Conservation (phyloP, 2,113 vertebrate species). For the Takifugu flavidus region DNA sequence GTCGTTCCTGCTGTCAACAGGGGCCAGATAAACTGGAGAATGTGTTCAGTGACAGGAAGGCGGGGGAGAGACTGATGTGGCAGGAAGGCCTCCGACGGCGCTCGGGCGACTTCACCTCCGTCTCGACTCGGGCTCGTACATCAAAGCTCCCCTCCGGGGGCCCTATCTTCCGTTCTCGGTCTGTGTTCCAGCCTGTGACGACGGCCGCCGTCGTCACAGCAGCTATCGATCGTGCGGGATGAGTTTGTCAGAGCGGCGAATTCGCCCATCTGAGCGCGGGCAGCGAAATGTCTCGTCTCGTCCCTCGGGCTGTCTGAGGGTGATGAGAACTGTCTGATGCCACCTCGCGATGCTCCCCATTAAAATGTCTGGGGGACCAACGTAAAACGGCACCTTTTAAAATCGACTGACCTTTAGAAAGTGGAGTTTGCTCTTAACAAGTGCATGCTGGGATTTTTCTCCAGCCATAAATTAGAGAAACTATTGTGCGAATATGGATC, state of each 20-base stretch:
- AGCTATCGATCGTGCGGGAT: slow-evolving; percentile 67
- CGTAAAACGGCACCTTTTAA: too few relatives aligned
- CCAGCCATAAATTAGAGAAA: too few relatives aligned
- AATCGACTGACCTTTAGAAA: too few relatives aligned
- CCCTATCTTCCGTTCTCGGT: slow-evolving; percentile 63
- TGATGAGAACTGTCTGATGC: slow-evolving; percentile 34
- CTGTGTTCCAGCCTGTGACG: slow-evolving; percentile 67
- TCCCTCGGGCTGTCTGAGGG: slow-evolving; percentile 53
- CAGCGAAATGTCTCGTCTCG: slow-evolving; percentile 57
- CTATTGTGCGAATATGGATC: too few relatives aligned
- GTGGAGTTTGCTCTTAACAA: too few relatives aligned
- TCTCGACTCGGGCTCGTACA: slow-evolving; percentile 64
- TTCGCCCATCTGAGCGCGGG: slow-evolving; percentile 56
- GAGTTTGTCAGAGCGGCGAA: slow-evolving; percentile 59
- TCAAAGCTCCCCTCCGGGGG: slow-evolving; percentile 61
- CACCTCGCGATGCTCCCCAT: slow-evolving; percentile 11
- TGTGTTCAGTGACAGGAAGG: slow-evolving; percentile 27
- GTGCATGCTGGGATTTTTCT: too few relatives aligned
- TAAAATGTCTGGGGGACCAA: too few relatives aligned
- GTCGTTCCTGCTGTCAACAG: slow-evolving; percentile 51
- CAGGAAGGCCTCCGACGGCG: slow-evolving; percentile 51
- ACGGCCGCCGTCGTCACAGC: slow-evolving; percentile 61
- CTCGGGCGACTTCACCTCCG: slow-evolving; percentile 57
- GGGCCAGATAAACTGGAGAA: slow-evolving; percentile 37
- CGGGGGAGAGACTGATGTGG: slow-evolving; percentile 48